These are phyloP conservation scores for Hypercompe scribonia DNA, from an alignment of 2,888 invertebrate species.

Conservation along the genomic window DNA sequence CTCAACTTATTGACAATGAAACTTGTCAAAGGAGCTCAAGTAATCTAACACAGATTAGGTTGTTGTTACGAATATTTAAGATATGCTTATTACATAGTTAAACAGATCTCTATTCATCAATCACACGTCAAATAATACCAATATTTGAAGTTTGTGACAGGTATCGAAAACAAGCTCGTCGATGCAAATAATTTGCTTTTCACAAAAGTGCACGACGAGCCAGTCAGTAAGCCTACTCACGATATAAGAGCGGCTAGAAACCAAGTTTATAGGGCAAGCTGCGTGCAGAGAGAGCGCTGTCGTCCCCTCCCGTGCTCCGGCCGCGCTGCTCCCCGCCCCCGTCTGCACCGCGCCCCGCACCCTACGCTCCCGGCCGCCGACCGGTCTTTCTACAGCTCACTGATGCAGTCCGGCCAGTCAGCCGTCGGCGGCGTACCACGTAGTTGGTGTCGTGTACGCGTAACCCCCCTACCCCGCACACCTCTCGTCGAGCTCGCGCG, in stretches of 20 bases:
- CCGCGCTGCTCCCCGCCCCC: slow-evolving; percentile 30
- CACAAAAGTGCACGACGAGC: slow-evolving; percentile 71
- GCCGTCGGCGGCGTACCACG: slow-evolving; percentile 56
- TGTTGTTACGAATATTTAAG: neutral
- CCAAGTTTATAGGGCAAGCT: slow-evolving; percentile 77
- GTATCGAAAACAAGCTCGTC: slow-evolving; percentile 45
- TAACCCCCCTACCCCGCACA: slow-evolving; percentile 51
- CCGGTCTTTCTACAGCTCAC: slow-evolving; percentile 54
- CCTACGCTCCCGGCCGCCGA: slow-evolving; percentile 40
- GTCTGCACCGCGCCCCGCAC: slow-evolving; percentile 33
- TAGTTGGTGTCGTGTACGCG: slow-evolving; percentile 20
- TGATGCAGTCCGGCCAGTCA: slow-evolving; percentile 62
- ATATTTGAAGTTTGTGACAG: slow-evolving; percentile 2
- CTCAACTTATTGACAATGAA: neutral
- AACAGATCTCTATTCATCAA: neutral
- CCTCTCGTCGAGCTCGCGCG: slow-evolving; percentile 60
- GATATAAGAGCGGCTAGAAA: slow-evolving; percentile 72
- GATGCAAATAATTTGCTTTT: slow-evolving; percentile 71
- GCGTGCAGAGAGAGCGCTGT: slow-evolving; percentile 60
- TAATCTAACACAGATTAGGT: neutral
- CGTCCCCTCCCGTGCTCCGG: slow-evolving; percentile 30
- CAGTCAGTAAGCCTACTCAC: slow-evolving; percentile 65
- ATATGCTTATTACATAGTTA: neutral
- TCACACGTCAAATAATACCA: neutral
- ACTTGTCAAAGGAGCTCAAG: neutral